Conservation (phyloP, 2,888 invertebrate genomes). For the Synergus laeviventris region DNA sequence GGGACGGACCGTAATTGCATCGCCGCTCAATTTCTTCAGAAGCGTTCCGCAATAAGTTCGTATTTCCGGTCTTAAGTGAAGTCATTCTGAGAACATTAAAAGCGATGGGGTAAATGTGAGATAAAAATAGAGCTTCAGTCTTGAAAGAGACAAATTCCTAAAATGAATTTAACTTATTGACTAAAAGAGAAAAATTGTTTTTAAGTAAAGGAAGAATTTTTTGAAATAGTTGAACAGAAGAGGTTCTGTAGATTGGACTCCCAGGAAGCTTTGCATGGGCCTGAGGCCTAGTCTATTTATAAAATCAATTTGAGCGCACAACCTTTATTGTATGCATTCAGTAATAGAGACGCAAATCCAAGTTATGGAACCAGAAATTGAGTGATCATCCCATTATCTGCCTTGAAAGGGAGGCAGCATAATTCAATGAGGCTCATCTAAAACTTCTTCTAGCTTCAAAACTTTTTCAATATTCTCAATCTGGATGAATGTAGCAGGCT, state of each 20-base stretch:
- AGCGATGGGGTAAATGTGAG: neutral
- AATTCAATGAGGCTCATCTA: neutral
- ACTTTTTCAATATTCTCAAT: neutral
- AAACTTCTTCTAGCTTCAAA: neutral
- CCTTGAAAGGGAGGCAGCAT: constrained; percentile 1
- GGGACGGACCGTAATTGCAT: constrained; percentile 10
- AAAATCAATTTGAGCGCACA: constrained; percentile 59
- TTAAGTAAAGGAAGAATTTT: neutral
- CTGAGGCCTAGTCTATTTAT: constrained; percentile 71
- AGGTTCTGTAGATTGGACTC: constrained; percentile 48
- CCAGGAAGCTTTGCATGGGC: constrained; percentile 66
- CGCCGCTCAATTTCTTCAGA: constrained; percentile 31
- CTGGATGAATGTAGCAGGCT: neutral
- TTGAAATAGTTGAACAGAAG: neutral
- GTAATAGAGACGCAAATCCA: constrained; percentile 6
- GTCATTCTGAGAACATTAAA: constrained; percentile 22
- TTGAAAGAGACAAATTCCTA: neutral
- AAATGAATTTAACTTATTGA: neutral
- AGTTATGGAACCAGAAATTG: constrained; percentile 16
- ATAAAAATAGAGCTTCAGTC: neutral
- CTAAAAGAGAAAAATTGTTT: neutral
- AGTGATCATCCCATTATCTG: constrained; percentile 7
- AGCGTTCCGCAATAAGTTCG: constrained; percentile 27
- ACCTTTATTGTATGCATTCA: constrained; percentile 35
- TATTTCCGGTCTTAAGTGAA: constrained; percentile 25